phyloP scores from a whole-genome alignment of 2,888 invertebrate genomes.

The Rhabditoides inermis region DNA sequence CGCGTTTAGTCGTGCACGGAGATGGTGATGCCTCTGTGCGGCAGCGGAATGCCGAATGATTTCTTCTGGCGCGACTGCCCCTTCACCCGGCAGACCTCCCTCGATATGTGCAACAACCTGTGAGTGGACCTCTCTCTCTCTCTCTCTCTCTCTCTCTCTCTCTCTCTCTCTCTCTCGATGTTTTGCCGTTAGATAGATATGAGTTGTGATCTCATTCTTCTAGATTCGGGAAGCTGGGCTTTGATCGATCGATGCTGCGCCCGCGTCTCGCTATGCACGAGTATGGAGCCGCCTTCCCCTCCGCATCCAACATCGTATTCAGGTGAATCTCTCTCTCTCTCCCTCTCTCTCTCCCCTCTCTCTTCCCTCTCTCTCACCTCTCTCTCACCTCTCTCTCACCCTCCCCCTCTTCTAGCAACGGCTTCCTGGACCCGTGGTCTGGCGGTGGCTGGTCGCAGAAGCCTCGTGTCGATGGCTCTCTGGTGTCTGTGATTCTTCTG shows the following conservation, averaged over 20 bases:
- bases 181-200: neutral
- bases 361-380: neutral
- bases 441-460: constrained; percentile 53
- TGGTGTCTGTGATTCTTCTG: constrained; percentile 54
- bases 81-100: constrained; percentile 21
- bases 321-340: constrained; percentile 44
- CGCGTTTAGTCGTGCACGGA: constrained; percentile 75
- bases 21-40: constrained; percentile 91
- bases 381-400: neutral
- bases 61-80: constrained; percentile 46
- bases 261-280: constrained; percentile 65
- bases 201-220: neutral
- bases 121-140: constrained; percentile 55
- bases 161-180: neutral
- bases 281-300: constrained; percentile 68
- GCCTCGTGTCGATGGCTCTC: constrained; percentile 21
- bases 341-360: no score
- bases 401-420: constrained; percentile 53
- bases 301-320: constrained; percentile 62
- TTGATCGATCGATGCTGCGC: constrained; percentile 63
- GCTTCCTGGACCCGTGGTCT: constrained; percentile 58
- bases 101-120: constrained; percentile 64
- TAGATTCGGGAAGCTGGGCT: constrained; percentile 22
- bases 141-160: neutral
- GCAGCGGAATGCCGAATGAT: constrained; percentile 59